Evolutionary conservation across 2,797 vertebrate genomes (phyloP).

Genomic region (Silurus lanzhouensis): DNA sequence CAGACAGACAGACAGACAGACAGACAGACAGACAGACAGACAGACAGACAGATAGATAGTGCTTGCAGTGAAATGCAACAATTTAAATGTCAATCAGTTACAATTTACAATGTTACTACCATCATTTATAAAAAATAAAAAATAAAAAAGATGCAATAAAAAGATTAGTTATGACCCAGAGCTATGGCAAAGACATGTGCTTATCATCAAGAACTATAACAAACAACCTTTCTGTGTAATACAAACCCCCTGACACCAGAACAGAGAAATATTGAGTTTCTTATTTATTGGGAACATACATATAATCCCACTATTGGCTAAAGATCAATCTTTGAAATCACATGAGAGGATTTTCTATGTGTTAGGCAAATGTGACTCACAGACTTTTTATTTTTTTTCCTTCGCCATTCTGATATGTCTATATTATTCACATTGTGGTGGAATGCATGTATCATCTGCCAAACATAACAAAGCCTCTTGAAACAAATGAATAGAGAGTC

Average conservation of each 20-base stretch:
- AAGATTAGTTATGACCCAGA: conserved; percentile 39
- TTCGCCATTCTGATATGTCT: conserved; percentile 7
- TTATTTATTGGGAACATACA: not conserved
- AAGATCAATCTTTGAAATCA: conserved; percentile 10
- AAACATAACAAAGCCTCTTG: conserved; percentile 24
- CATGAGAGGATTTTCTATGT: conserved; percentile 11
- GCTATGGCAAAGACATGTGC: conserved; percentile 52
- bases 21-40: no score
- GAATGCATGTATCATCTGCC: conserved; percentile 29
- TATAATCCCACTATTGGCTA: conserved; percentile 1
- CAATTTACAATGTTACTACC: conserved; percentile 34
- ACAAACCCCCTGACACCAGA: conserved; percentile 39
- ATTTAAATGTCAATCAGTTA: conserved; percentile 50
- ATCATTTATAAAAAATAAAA: conserved; percentile 43
- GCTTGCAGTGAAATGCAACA: conserved; percentile 18
- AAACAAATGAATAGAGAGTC: conserved; percentile 7
- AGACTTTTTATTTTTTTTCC: not conserved
- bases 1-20: no score
- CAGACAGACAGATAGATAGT: no score
- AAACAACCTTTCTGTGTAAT: conserved; percentile 38
- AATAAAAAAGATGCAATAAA: conserved; percentile 6
- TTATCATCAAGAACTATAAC: conserved; percentile 52
- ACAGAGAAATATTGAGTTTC: conserved; percentile 33
- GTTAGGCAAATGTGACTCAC: conserved; percentile 31
- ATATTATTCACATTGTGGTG: conserved; percentile 21